phyloP scores from a whole-genome alignment of 37 sponge, comb jelly and placozoan genomes.

The Eunapius fragilis region DNA sequence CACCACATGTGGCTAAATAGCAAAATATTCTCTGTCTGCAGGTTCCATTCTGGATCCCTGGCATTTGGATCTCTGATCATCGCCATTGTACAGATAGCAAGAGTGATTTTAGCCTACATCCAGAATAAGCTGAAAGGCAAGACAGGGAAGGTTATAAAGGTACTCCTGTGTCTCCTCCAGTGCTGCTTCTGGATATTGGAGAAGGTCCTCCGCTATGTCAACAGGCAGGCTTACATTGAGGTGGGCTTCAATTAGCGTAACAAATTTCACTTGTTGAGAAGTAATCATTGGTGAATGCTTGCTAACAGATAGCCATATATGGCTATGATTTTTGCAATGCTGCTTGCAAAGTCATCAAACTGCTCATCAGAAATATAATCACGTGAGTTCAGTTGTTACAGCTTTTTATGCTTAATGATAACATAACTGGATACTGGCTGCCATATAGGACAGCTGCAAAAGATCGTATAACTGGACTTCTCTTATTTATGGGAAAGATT shows the following conservation, averaged over 20 bases:
- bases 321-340: conserved; percentile 91
- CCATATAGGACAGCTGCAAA: conserved; percentile 80
- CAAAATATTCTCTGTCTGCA: conserved; percentile 1
- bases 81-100: conserved; percentile 89
- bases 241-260: conserved; percentile 19
- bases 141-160: conserved; percentile 37
- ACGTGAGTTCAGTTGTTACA: conserved; percentile 34
- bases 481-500: conserved; percentile 93
- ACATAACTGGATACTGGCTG: neutral
- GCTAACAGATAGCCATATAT: conserved; percentile 89
- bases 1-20: no score
- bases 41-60: conserved; percentile 93
- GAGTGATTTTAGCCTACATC: conserved; percentile 87
- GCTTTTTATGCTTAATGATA: neutral
- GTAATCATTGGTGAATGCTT: neutral
- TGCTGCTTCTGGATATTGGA: conserved; percentile 97
- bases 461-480: conserved; percentile 86
- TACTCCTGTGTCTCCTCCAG: conserved; percentile 66
- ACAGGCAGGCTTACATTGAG: conserved; percentile 97
- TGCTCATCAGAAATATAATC: conserved; percentile 85
- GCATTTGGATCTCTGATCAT: conserved; percentile 98
- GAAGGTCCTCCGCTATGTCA: conserved; percentile 93
- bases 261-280: neutral
- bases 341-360: conserved; percentile 74
- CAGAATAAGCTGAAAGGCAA: conserved; percentile 86